Conservation (phyloP, 2,888 invertebrate genomes). For the Ormyrus thymus region DNA sequence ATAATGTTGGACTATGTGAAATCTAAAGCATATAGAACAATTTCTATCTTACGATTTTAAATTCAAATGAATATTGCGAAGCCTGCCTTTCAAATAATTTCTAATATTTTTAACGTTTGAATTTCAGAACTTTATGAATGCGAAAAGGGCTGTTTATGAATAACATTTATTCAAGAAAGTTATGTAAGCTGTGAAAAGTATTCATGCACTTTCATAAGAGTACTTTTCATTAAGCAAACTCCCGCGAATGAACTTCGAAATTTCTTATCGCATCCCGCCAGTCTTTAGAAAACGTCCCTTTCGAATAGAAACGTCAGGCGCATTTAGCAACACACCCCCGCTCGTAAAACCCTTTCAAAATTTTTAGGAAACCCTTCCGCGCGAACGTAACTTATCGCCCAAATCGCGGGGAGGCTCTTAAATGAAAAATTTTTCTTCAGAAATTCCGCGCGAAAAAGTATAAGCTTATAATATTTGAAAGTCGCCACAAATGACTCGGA, state of each 20-base stretch:
- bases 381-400: not conserved
- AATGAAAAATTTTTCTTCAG: not conserved
- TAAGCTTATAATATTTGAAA: too few species aligned
- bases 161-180: not conserved
- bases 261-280: constrained; percentile 21
- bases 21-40: too few species aligned
- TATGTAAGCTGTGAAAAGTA: not conserved
- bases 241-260: constrained; percentile 20
- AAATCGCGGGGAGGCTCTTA: not conserved
- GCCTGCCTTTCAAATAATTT: too few species aligned
- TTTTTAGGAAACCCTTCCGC: constrained; percentile 10
- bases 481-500: too few species aligned
- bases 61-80: too few species aligned
- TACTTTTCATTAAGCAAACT: constrained; percentile 23
- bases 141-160: not conserved
- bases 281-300: constrained; percentile 24
- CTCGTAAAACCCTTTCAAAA: not conserved
- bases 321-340: not conserved
- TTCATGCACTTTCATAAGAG: not conserved
- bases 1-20: too few species aligned
- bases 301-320: not conserved
- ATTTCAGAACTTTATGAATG: too few species aligned
- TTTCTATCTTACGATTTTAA: too few species aligned
- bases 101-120: too few species aligned
- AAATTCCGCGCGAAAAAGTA: not conserved